Evolutionary conservation across 1,140 invertebrate genomes (phyloP).

Genomic region (Neodiprion pinetum): DNA sequence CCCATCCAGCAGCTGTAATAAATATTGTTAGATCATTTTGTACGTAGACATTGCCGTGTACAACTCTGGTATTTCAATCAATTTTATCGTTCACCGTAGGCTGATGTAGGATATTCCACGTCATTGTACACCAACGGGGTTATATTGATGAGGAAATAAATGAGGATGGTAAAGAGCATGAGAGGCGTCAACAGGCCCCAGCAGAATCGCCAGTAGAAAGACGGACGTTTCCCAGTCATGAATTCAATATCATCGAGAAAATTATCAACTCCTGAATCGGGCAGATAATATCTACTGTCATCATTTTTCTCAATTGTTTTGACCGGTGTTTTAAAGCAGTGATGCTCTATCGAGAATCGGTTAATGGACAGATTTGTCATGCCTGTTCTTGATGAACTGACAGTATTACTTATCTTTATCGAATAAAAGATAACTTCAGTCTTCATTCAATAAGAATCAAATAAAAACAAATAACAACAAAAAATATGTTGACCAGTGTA

Average conservation of each 20-base stretch:
- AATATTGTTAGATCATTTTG: slow-evolving; percentile 2
- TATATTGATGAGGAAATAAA: slow-evolving; percentile 65
- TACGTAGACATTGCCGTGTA: neutral
- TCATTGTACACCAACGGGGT: slow-evolving; percentile 59
- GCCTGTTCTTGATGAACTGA: too few relatives aligned
- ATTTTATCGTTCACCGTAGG: slow-evolving; percentile 30
- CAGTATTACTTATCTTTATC: too few relatives aligned
- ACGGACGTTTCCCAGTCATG: slow-evolving; percentile 74
- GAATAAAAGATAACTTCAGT: too few relatives aligned
- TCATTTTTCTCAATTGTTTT: too few relatives aligned
- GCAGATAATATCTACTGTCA: neutral
- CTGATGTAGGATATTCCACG: slow-evolving; percentile 43
- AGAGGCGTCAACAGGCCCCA: slow-evolving; percentile 80
- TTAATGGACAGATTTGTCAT: too few relatives aligned
- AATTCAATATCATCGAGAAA: slow-evolving; percentile 69
- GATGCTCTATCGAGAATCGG: too few relatives aligned
- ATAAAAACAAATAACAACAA: too few relatives aligned
- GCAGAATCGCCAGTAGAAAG: slow-evolving; percentile 80
- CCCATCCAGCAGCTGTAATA: slow-evolving; percentile 60
- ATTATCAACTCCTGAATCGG: slow-evolving; percentile 64
- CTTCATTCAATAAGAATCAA: too few relatives aligned
- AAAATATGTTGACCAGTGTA: too few relatives aligned
- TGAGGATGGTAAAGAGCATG: slow-evolving; percentile 70
- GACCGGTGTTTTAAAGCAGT: too few relatives aligned
- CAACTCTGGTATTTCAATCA: neutral